Evolutionary conservation across 2,113 vertebrate genomes (phyloP).

Genomic region (Sinocyclocheilus grahami): DNA sequence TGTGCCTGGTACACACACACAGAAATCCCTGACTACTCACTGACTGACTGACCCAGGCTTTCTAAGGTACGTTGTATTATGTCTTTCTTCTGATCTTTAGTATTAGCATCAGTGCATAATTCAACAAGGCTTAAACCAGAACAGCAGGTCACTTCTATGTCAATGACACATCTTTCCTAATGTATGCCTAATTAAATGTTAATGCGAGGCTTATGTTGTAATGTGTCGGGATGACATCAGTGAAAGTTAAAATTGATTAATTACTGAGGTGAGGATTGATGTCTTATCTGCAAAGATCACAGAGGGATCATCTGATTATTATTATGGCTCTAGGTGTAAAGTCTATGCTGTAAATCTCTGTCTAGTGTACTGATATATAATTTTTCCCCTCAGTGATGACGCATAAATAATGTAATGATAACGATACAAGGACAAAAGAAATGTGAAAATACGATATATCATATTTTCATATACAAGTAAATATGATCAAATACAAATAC

Average conservation of each 20-base stretch:
- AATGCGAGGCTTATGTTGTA: not conserved
- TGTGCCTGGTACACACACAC: not conserved
- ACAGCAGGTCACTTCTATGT: not conserved
- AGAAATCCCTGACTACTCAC: not conserved
- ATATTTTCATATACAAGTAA: not conserved
- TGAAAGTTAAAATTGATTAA: not conserved
- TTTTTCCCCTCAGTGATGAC: not conserved
- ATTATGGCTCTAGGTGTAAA: constrained; percentile 18
- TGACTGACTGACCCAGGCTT: not conserved
- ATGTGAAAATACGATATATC: not conserved
- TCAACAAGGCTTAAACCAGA: not conserved
- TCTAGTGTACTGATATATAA: not conserved
- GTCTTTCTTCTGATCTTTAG: not conserved
- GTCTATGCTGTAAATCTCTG: constrained; percentile 22
- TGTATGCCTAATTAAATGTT: not conserved
- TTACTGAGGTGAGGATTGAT: not conserved
- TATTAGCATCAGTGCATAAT: not conserved
- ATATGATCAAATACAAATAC: not conserved
- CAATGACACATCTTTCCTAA: not conserved
- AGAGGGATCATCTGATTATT: not conserved
- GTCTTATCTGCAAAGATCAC: constrained; percentile 13
- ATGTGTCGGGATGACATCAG: not conserved
- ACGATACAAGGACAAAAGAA: not conserved
- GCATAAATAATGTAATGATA: not conserved
- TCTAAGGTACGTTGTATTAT: not conserved